Evolutionary conservation across 2,113 vertebrate genomes (phyloP).

Genomic region (Poecile atricapillus): DNA sequence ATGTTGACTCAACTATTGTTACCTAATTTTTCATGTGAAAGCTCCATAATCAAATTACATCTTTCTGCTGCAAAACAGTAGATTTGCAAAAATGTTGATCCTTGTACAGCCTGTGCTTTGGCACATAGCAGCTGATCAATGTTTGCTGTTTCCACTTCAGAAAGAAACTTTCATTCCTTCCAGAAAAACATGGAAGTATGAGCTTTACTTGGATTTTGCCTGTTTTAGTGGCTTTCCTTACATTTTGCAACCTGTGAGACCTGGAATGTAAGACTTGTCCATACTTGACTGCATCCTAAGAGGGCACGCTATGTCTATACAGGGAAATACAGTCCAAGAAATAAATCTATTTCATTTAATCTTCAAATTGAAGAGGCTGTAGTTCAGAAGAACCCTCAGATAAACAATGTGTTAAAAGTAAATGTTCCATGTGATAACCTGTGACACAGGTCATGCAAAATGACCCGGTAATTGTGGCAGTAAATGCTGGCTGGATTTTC

Average conservation of each 20-base stretch:
- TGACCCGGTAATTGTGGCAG: not conserved
- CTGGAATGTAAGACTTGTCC: not conserved
- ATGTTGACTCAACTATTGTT: not conserved
- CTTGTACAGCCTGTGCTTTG: not conserved
- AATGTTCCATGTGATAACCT: not conserved
- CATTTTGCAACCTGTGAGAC: not conserved
- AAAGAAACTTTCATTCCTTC: constrained; percentile 10
- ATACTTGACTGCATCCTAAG: not conserved
- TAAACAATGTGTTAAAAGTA: not conserved
- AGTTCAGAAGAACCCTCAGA: not conserved
- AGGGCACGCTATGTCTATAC: not conserved
- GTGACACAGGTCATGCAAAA: not conserved
- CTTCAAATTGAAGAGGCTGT: not conserved
- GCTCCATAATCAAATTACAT: not conserved
- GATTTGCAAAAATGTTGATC: not conserved
- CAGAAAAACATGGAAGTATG: constrained; percentile 49
- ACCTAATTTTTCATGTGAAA: constrained; percentile 6
- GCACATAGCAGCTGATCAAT: not conserved
- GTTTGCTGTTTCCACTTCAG: constrained; percentile 2
- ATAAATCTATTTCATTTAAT: not conserved
- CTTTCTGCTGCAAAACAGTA: constrained; percentile 4
- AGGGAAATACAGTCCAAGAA: not conserved
- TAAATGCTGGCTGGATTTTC: not conserved
- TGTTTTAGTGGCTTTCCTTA: not conserved
- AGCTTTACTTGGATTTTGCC: constrained; percentile 62